These are phyloP conservation scores for Sarcophaga bullata DNA, from an alignment of 1,140 invertebrate genomes.

Conservation along the genomic window DNA sequence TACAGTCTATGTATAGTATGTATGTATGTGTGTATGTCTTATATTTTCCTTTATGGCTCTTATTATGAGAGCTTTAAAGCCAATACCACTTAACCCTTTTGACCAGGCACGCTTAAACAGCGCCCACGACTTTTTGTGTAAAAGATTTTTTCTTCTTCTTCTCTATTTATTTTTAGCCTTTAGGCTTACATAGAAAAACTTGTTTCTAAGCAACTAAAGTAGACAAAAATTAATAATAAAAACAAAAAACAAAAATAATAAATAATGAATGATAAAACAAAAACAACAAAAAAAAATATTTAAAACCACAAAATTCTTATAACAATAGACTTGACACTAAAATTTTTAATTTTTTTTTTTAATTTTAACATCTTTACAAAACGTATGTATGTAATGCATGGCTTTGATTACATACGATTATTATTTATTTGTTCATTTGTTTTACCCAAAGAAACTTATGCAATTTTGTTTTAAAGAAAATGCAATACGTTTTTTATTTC, in stretches of 20 bases:
- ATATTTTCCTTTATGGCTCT: too few relatives aligned
- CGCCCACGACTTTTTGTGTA: background rate
- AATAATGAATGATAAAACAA: too few relatives aligned
- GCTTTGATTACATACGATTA: background rate
- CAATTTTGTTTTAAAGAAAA: background rate
- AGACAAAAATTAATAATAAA: background rate
- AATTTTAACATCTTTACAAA: background rate
- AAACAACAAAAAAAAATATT: too few relatives aligned
- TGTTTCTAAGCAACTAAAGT: background rate
- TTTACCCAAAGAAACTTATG: background rate
- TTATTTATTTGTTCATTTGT: background rate
- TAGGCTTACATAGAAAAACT: background rate
- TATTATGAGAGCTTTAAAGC: background rate
- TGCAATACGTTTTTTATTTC: background rate
- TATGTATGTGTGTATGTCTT: too few relatives aligned
- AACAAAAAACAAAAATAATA: too few relatives aligned
- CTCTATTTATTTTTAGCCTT: background rate
- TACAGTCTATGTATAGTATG: too few relatives aligned
- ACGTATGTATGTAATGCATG: background rate
- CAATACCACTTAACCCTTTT: slow-evolving; percentile 20
- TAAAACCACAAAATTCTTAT: background rate
- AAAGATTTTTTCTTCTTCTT: background rate
- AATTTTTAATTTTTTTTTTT: too few relatives aligned
- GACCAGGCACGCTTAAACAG: slow-evolving; percentile 19
- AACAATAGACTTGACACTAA: slow-evolving; percentile 13